Evolutionary conservation across 2,797 vertebrate species (phyloP), one percentile per base, ranked within the genome.

Genomic region (Cottoperca gobio): DNA sequence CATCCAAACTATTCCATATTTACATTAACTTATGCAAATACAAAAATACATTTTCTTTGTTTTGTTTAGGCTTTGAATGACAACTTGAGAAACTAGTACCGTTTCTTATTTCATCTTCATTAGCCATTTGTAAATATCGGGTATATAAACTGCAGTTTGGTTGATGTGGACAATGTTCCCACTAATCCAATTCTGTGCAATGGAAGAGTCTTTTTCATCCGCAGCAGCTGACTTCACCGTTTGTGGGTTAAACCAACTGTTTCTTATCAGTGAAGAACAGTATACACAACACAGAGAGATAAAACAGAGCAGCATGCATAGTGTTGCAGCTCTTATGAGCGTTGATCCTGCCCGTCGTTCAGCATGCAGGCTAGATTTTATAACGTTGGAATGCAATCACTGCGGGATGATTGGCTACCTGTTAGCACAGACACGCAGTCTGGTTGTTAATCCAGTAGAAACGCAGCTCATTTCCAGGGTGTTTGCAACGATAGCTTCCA

Each of bases 11-110:
- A 2, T 33, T 31, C 31, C 31, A n/a, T n/a, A n/a, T n/a, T n/a
- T n/a, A n/a, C 83, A 69, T 70, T 23, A 70, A 53, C 26, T 85
- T 84, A 81, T 79, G 65, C 79, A 86, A 78, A 26, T 45, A n/a
- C 16, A 14, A 6, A 62, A 70, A 37, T 45, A 37, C 31, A 26
- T 43, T 14, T 54, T 58, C 33, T 39, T 26, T 40, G 33, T 26
- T 42, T 26, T 5, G 9, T 79, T 64, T 42, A 9, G 24, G 10
- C 9, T 49, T 63, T 31, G 40, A 49, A n/a, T 64, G 42, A 70
- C 13, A 24, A 1, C 17, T 3, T 61, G 57, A 53, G 26, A 16
- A 13, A 62, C 33, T 19, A 71, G n/a, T n/a, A 26, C 24, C 52
- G 11, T 24, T 21, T 48, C 64, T 35, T 28, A 57, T 42, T 39